Evolutionary conservation across 1,140 invertebrate genomes (phyloP), one percentile per base, ranked within the genome.

Genomic region (Choristoneura fumiferana): DNA sequence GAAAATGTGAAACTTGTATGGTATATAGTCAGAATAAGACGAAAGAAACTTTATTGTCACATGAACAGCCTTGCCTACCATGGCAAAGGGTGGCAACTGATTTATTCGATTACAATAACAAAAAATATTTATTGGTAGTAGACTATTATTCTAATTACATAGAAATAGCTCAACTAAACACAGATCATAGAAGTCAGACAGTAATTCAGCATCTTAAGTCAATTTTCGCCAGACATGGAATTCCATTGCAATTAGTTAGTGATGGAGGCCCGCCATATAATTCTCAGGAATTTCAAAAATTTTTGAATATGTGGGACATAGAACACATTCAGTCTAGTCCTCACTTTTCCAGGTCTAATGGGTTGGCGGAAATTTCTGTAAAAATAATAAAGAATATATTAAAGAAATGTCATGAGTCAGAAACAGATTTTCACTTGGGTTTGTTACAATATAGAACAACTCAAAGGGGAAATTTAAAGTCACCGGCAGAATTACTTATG

Each of bases 1-100:
- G 57, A 15, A 76, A 74, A 58, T 91, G 89, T 76, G 38, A 66
- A 40, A 68, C 60, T 36, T 91, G 90, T 70, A 13, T 38, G 10
- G 38, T 8, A 4, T 59, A 52, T 39, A 33, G 56, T 22, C 9
- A 4, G 60, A 33, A 74, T 66, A 58, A 74, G 68, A 69, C 53
- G 14, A 77, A 82, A 68, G 77, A 89, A 67, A 75, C 82, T 9
- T 54, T 89, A 56, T 53, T 65, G 9, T 15, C 57, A 40, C 67
- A 73, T 49, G 66, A 82, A 54, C 65, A 78, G 29, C 72, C 74
- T 8, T 52, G 67, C 3, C 17, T 53, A 54, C 76, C 79, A 6
- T 89, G 75, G 69, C 45, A 76, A 54, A 73, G 78, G 60, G 45
- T 74, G 67, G 52, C 54, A 29, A 40, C n/a, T n/a, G n/a, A n/a